Conservation (phyloP, 92 coral and sea anemone species). For the Porites evermanni region DNA sequence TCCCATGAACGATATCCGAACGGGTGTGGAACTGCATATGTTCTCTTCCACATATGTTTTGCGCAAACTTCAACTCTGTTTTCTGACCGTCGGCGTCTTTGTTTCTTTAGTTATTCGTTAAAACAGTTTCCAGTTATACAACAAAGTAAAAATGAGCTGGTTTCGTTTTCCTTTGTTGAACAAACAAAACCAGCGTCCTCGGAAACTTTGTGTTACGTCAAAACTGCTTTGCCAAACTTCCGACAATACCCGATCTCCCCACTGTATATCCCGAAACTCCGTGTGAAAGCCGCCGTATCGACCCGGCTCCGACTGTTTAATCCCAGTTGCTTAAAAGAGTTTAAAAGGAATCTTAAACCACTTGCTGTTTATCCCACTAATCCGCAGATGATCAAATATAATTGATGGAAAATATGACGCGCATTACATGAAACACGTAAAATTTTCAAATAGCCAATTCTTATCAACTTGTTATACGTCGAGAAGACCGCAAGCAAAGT, state of each 20-base stretch:
- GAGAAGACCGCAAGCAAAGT: background rate
- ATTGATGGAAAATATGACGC: background rate
- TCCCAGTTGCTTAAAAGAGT: conserved; percentile 20
- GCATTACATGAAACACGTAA: no score
- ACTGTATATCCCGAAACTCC: conserved; percentile 36
- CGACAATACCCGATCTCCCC: conserved; percentile 27
- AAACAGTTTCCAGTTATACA: background rate
- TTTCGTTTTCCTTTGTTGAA: conserved; percentile 6
- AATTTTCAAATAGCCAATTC: no score
- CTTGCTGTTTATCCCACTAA: conserved; percentile 29
- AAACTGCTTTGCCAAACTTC: conserved; percentile 20
- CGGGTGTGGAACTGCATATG: no score
- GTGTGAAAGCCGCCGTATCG: conserved; percentile 10
- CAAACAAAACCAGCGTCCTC: conserved; percentile 8
- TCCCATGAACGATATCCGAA: background rate
- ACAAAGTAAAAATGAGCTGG: background rate
- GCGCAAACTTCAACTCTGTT: background rate
- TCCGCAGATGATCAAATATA: conserved; percentile 16
- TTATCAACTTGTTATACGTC: no score
- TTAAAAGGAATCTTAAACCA: background rate
- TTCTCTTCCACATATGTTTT: background rate
- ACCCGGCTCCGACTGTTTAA: conserved; percentile 34
- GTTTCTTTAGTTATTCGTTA: background rate
- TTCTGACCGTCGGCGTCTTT: conserved; percentile 23
- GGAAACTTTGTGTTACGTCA: conserved; percentile 43